These are phyloP conservation scores for Melipona beecheii DNA, from an alignment of 2,888 invertebrate genomes.

Conservation along the genomic window DNA sequence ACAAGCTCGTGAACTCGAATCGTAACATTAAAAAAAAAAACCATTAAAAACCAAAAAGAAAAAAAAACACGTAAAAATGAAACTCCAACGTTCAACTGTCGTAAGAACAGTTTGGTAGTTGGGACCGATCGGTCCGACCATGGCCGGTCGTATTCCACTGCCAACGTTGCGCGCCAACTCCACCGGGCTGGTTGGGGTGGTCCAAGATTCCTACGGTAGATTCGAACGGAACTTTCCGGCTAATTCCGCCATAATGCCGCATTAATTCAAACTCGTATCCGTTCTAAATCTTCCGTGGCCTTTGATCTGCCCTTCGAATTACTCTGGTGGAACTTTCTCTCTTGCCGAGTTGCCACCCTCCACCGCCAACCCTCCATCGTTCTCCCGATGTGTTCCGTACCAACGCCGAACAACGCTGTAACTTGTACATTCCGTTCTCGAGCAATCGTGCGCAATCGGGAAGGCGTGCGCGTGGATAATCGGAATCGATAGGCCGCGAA, in stretches of 20 bases:
- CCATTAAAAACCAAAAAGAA: no score
- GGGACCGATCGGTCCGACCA: background rate
- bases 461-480: constrained; percentile 31
- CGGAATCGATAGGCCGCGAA: constrained; percentile 40
- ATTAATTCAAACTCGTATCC: background rate
- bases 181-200: background rate
- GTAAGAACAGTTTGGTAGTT: background rate
- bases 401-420: no score
- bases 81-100: background rate
- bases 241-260: background rate
- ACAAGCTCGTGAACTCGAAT: no score
- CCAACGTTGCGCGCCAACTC: background rate
- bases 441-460: background rate
- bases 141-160: background rate
- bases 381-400: no score
- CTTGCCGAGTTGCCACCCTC: no score
- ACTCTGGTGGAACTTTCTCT: background rate
- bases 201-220: background rate
- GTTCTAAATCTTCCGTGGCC: background rate
- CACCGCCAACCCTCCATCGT: no score
- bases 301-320: background rate
- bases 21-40: no score
- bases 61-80: no score
- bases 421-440: constrained; percentile 3
- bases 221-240: background rate